A percentile compares a stretch with the other conserved stretches of the same genome.
Conservation (phyloP, 1,140 invertebrate genomes). For the Hyposmocoma kahamanoa region DNA sequence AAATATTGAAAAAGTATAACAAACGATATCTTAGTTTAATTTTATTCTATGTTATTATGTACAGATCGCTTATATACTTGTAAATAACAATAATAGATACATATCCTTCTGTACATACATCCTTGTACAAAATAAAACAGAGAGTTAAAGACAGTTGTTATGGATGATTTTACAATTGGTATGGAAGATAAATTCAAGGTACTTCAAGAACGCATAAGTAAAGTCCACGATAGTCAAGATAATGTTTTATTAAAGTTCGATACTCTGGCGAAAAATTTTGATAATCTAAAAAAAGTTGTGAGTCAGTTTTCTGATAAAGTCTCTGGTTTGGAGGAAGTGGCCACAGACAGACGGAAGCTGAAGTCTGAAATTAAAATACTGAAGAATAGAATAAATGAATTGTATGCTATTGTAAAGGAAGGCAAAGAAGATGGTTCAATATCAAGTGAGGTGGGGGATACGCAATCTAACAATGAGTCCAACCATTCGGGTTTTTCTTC, state of each 20-base stretch:
- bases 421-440: constrained; percentile 46
- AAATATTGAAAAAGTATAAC: too few relatives aligned
- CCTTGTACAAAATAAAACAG: too few relatives aligned
- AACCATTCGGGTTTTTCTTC: constrained; percentile 52
- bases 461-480: constrained; percentile 44
- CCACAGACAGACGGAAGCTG: constrained; percentile 28
- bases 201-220: constrained; percentile 40
- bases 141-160: too few relatives aligned
- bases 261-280: constrained; percentile 37
- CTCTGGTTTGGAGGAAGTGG: constrained; percentile 28
- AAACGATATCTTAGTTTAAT: too few relatives aligned
- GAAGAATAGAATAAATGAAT: constrained; percentile 44
- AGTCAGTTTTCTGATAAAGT: constrained; percentile 39
- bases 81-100: too few relatives aligned
- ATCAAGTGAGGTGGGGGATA: constrained; percentile 20
- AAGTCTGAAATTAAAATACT: constrained; percentile 38
- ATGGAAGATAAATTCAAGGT: constrained; percentile 22
- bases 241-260: constrained; percentile 46
- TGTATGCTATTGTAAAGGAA: constrained; percentile 48
- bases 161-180: too few relatives aligned
- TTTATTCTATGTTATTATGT: too few relatives aligned
- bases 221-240: constrained; percentile 36
- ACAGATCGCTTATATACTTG: too few relatives aligned
- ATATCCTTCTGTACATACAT: too few relatives aligned
- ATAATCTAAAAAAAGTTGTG: constrained; percentile 36